Percentiles rank a stretch among this genome's conserved stretches.
Evolutionary conservation across 1,140 invertebrate genomes (phyloP).

Genomic region (Venustaconcha ellipsiformis): DNA sequence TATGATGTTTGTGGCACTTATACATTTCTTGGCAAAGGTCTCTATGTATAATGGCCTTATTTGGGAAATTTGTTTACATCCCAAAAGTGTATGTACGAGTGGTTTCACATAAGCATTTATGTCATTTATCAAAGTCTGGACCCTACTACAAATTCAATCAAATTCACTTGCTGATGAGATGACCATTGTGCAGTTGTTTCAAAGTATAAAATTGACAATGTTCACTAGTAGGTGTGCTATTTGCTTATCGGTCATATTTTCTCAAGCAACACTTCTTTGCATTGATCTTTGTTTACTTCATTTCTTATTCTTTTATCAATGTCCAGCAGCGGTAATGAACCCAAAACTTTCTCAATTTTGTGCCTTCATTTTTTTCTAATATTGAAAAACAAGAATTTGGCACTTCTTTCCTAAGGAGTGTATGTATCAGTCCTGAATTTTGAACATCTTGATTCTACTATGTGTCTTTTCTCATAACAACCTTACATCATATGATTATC

Average conservation of each 20-base stretch:
- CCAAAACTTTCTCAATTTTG: background rate
- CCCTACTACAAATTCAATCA: constrained; percentile 4
- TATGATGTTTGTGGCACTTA: constrained; percentile 16
- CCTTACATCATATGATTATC: constrained; percentile 17
- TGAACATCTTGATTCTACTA: background rate
- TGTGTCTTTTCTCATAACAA: constrained; percentile 5
- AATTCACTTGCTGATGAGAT: constrained; percentile 15
- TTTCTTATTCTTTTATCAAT: background rate
- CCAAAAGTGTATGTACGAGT: constrained; percentile 6
- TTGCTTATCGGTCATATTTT: background rate
- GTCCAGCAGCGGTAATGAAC: background rate
- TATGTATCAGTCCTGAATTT: background rate
- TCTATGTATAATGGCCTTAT: constrained; percentile 22
- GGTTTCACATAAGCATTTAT: background rate
- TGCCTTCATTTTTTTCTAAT: background rate
- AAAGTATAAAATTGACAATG: constrained; percentile 8
- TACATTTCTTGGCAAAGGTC: constrained; percentile 10
- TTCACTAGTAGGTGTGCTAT: background rate
- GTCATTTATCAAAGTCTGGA: constrained; percentile 7
- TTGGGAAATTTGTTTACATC: background rate
- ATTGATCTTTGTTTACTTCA: background rate
- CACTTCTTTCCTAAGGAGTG: background rate
- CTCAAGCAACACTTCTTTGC: background rate
- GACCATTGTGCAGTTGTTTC: constrained; percentile 7
- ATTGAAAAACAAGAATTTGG: constrained; percentile 2